Conservation (phyloP, 2,113 vertebrate species). For the Nannospalax galili region DNA sequence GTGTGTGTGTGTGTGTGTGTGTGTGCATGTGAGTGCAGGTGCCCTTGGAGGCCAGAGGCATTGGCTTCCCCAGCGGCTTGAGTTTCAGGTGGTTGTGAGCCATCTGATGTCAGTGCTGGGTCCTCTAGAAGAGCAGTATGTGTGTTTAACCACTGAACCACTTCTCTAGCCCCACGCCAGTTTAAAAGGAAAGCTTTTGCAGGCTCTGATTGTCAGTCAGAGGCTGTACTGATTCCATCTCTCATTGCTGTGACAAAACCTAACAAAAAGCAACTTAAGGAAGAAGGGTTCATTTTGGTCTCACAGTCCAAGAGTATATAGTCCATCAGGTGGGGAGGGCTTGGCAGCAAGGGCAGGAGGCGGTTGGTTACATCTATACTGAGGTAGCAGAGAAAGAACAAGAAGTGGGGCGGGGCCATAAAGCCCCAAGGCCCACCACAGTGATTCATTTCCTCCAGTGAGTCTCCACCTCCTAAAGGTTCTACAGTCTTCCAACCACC, state of each 20-base stretch:
- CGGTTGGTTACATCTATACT: background rate
- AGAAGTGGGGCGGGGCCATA: background rate
- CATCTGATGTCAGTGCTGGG: too few relatives aligned
- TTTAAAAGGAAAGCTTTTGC: too few relatives aligned
- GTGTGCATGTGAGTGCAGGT: too few relatives aligned
- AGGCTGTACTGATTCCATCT: background rate
- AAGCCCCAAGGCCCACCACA: background rate
- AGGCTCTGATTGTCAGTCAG: background rate
- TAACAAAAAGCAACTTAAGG: background rate
- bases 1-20: too few relatives aligned
- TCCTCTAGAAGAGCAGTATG: too few relatives aligned
- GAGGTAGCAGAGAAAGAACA: background rate
- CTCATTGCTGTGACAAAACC: background rate
- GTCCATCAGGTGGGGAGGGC: too few relatives aligned
- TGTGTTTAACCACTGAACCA: too few relatives aligned
- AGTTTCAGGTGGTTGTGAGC: too few relatives aligned
- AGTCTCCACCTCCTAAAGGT: background rate
- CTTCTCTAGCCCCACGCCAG: too few relatives aligned
- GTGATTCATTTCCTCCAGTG: background rate
- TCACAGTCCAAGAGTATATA: background rate
- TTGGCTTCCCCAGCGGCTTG: too few relatives aligned
- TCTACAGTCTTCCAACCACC: background rate
- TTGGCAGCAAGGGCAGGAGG: background rate
- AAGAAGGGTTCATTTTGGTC: background rate
- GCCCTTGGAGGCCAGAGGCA: too few relatives aligned